Conservation (phyloP, 2,797 vertebrate genomes). For the Sibirionetta formosa region DNA sequence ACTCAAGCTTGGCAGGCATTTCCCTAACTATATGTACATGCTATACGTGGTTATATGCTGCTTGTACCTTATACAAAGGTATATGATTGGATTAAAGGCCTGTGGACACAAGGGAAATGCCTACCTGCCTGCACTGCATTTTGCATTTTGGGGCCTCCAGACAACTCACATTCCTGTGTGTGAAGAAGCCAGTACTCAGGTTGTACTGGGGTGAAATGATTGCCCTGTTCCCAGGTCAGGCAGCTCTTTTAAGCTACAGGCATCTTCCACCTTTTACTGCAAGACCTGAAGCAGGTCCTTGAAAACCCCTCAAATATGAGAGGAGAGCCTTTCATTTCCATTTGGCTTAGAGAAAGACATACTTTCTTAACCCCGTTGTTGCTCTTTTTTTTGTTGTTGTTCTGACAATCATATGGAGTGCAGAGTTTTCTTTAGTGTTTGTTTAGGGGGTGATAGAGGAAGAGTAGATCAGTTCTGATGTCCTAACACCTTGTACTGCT, state of each 20-base stretch:
- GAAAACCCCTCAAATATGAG: not conserved
- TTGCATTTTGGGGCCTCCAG: not conserved
- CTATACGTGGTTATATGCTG: not conserved
- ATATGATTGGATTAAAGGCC: not conserved
- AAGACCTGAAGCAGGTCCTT: not conserved
- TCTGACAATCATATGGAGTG: not conserved
- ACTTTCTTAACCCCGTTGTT: not conserved
- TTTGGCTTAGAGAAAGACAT: not conserved
- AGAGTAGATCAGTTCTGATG: not conserved
- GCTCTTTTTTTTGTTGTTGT: not conserved
- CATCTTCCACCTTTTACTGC: not conserved
- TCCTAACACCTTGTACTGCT: not conserved
- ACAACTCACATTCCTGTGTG: not conserved
- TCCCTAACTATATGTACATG: not conserved
- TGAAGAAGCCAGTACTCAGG: not conserved
- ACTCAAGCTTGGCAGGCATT: not conserved
- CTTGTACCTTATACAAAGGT: not conserved
- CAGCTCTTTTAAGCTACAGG: not conserved
- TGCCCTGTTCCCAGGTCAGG: not conserved
- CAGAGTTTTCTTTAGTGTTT: not conserved
- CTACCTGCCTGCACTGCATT: accelerated
- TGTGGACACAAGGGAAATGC: not conserved
- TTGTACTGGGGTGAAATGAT: not conserved
- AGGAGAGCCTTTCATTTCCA: not conserved
- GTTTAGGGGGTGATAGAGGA: not conserved